Conservation (phyloP, 1,140 invertebrate genomes). For the Mercenaria mercenaria region DNA sequence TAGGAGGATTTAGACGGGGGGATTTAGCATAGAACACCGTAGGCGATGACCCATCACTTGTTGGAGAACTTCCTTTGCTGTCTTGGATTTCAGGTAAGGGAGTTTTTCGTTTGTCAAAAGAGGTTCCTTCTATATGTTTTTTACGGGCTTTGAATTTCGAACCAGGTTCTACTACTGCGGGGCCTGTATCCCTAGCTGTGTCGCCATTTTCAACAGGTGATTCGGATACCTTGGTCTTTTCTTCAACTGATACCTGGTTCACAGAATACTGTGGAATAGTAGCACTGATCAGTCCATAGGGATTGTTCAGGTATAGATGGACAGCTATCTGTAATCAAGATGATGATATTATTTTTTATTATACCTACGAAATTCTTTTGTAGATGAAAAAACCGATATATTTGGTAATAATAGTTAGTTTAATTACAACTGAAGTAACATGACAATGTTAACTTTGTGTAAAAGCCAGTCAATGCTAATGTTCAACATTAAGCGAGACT, state of each 20-base stretch:
- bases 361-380: background rate
- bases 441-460: background rate
- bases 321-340: conserved; percentile 30
- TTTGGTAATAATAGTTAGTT: background rate
- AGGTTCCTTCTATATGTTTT: background rate
- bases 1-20: background rate
- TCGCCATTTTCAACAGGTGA: background rate
- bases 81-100: background rate
- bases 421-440: background rate
- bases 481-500: too few relatives aligned
- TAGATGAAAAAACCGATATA: background rate
- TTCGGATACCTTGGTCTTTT: background rate
- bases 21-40: conserved; percentile 5
- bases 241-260: background rate
- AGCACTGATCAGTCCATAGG: conserved; percentile 37
- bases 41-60: background rate
- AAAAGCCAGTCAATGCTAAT: background rate
- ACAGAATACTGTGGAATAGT: conserved; percentile 33
- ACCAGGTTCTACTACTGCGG: background rate
- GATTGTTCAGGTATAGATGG: conserved; percentile 57
- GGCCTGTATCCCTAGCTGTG: background rate
- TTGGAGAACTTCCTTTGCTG: background rate
- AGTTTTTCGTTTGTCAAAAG: background rate
- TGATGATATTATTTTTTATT: background rate
- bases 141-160: background rate